A percentile compares a stretch with the other conserved stretches of the same genome.
These are phyloP conservation scores for Drosophila kurseongensis DNA, from an alignment of 1,140 invertebrate genomes.

Conservation along the genomic window DNA sequence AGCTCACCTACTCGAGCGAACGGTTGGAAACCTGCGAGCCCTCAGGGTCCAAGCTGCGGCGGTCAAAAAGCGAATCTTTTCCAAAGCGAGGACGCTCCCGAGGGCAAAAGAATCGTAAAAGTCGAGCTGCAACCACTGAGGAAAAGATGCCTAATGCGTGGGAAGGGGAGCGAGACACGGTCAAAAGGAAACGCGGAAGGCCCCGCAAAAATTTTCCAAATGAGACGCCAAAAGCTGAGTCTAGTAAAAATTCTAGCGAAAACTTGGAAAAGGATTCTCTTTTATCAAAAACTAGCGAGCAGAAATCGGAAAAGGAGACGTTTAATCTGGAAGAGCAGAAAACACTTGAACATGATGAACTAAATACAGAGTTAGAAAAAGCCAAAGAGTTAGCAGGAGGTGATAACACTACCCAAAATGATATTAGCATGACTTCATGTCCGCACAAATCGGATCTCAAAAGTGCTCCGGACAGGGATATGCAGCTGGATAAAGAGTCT, in stretches of 20 bases:
- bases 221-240: neutral
- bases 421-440: conserved; percentile 1
- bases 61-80: conserved; percentile 36
- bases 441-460: conserved; percentile 18
- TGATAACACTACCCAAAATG: neutral
- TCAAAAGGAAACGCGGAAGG: conserved; percentile 41
- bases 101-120: conserved; percentile 13
- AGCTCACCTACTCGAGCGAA: conserved; percentile 66
- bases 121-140: conserved; percentile 25
- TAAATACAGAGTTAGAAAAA: conserved; percentile 23
- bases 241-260: neutral
- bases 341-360: neutral
- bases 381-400: conserved; percentile 25
- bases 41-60: conserved; percentile 8
- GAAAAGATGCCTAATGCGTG: conserved; percentile 8
- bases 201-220: conserved; percentile 17
- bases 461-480: neutral
- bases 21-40: conserved; percentile 22
- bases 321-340: neutral
- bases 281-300: neutral
- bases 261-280: neutral
- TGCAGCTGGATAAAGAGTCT: neutral
- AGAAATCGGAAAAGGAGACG: neutral
- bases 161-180: neutral
- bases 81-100: conserved; percentile 15